Base-by-base conservation (phyloP, 2,888 invertebrate genomes). In the Peribatodes rhomboidaria region DNA sequence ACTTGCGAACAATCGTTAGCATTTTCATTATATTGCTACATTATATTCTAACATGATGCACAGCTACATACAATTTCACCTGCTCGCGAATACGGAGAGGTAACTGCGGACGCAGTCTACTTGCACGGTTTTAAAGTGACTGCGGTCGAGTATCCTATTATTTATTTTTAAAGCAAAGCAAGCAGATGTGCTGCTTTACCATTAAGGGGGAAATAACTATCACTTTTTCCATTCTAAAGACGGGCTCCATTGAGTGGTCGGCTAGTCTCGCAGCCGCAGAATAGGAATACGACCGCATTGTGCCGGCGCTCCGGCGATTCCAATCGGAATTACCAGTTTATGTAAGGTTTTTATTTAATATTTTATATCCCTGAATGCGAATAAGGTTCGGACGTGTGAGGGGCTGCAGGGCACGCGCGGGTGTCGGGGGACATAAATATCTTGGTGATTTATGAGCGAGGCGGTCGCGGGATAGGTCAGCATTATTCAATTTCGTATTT, bases 401-500 rank as follows among this genome's bases (percentile, higher is more conserved):
- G 84, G 81, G 86, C 83, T 78, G 82, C 70, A 79, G 81, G 75
- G 66, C 72, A 76, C 75, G 76, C 64, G 86, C 82, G 86, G 86
- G 86, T 85, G 80, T 73, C n/a, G 85, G 84, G 87, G 90, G 89
- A 92, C 92, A 92, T 92, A 92, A 92, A 93, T 92, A 93, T 93
- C 92, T 91, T 85, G 83, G 91, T 93, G 92, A 93, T 92, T 93
- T 93, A 93, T 88, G 92, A 82, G 78, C 85, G 83, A 88, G 87
- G 90, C 89, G 92, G 93, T 90, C 92, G 92, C 91, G 89, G 92
- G 92, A 93, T 93, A 93, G 93, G 93, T 93, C 92, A 92, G 92
- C 91, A 92, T 93, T 92, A 92, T 93, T 92, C 92, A 92, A 92
- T 92, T 93, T 92, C 91, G 91, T 92, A 92, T 93, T 93, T 91